A percentile compares a stretch with the other conserved stretches of the same genome.
Conservation (phyloP, 2,797 vertebrate genomes). For the Darevskia nairensis region DNA sequence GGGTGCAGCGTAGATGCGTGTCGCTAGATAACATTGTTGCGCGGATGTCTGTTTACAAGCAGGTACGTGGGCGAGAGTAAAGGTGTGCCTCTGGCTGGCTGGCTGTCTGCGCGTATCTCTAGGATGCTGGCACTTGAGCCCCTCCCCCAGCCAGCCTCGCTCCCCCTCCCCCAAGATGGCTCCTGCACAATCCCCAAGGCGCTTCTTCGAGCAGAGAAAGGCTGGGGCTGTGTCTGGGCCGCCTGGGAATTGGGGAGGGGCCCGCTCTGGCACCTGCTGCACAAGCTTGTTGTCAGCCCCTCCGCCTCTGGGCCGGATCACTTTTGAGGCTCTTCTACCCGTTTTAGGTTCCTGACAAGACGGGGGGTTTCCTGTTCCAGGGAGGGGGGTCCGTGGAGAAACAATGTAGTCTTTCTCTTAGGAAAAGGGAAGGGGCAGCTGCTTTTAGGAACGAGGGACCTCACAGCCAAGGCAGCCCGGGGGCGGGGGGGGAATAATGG, state of each 20-base stretch:
- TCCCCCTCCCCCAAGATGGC: constrained; percentile 25
- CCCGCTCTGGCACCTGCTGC: not conserved
- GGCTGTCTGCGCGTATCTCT: not conserved
- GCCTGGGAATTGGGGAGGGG: not conserved
- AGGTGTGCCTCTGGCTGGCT: not conserved
- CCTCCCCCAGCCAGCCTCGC: constrained; percentile 1
- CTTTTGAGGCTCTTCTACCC: not conserved
- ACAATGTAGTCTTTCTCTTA: constrained; percentile 5
- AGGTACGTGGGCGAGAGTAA: not conserved
- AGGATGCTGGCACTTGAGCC: not conserved
- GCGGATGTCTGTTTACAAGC: not conserved
- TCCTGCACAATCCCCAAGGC: constrained; percentile 33
- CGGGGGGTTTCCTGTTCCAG: not conserved
- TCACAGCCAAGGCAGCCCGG: not conserved
- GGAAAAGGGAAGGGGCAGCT: not conserved
- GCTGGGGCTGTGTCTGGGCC: not conserved
- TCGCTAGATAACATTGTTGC: not conserved
- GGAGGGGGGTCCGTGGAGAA: not conserved
- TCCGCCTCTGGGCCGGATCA: not conserved
- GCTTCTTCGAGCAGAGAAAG: not conserved
- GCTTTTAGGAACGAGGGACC: not conserved
- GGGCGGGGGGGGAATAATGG: no score
- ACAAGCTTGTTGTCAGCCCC: not conserved
- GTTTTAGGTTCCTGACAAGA: not conserved
- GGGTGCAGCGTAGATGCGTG: not conserved